A percentile compares a stretch with the other conserved stretches of the same genome.
These are phyloP conservation scores for Neoseiulus cucumeris DNA, from an alignment of 1,140 invertebrate genomes.

Conservation along the genomic window DNA sequence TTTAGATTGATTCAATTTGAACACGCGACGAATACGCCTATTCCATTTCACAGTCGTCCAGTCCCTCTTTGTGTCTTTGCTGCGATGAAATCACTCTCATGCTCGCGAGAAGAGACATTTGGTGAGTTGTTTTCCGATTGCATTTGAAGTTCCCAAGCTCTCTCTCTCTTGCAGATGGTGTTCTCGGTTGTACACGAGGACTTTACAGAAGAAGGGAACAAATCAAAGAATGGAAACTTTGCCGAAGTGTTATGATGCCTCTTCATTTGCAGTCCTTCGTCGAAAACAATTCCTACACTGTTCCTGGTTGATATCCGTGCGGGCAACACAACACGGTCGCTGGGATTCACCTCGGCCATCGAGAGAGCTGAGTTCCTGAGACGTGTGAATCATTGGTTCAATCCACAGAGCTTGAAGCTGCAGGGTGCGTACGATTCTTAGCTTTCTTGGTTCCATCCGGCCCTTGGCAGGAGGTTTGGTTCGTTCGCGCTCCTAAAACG, in stretches of 20 bases:
- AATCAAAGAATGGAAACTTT: too few relatives aligned
- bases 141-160: too few relatives aligned
- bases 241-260: not conserved
- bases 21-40: too few relatives aligned
- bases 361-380: constrained; percentile 2
- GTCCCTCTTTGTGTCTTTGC: constrained; percentile 1
- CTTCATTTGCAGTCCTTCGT: not conserved
- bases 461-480: too few relatives aligned
- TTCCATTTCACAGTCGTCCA: not conserved
- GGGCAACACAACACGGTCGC: not conserved
- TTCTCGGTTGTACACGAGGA: too few relatives aligned
- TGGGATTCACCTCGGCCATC: constrained; percentile 1
- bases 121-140: too few relatives aligned
- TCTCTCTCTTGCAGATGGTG: too few relatives aligned
- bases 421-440: not conserved
- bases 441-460: not conserved
- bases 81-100: constrained; percentile 1
- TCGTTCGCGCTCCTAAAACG: too few relatives aligned
- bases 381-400: constrained; percentile 2
- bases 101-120: constrained; percentile 1
- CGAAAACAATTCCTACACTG: not conserved
- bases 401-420: not conserved
- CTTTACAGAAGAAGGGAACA: too few relatives aligned
- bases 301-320: not conserved
- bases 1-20: too few relatives aligned